Percentiles rank a stretch among this genome's conserved stretches.
phyloP scores from a whole-genome alignment of 2,113 vertebrate genomes.

The Helogale parvula region DNA sequence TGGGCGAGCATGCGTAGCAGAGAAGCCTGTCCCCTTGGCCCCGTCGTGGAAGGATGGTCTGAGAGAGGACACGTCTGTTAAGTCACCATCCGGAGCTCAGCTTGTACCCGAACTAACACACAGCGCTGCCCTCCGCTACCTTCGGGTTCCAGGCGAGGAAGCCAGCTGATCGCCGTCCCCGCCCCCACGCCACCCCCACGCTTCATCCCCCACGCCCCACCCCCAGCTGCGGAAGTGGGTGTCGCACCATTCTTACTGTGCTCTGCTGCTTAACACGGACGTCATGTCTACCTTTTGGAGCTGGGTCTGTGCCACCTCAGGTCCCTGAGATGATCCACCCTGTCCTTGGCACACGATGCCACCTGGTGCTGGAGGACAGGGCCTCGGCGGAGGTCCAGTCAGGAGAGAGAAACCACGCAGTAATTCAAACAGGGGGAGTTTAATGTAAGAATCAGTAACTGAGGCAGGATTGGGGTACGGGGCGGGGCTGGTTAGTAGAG shows the following conservation, averaged over 20 bases:
- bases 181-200: not conserved
- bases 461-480: rapidly evolving
- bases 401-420: not conserved
- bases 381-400: not conserved
- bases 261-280: not conserved
- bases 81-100: not conserved
- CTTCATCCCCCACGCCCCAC: too few species aligned
- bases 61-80: not conserved
- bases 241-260: not conserved
- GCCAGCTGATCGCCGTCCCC: rapidly evolving
- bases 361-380: too few species aligned
- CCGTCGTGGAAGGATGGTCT: not conserved
- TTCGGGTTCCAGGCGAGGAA: not conserved
- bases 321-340: not conserved
- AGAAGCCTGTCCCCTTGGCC: not conserved
- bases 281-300: not conserved
- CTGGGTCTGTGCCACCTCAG: not conserved
- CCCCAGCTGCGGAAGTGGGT: not conserved
- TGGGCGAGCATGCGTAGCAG: not conserved
- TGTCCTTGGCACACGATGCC: too few species aligned
- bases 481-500: not conserved
- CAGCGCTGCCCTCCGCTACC: not conserved
- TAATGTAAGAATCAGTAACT: too few species aligned
- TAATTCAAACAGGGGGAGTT: not conserved
- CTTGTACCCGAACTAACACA: not conserved